Conservation (phyloP, 2,797 vertebrate species). For the Aphelocoma californica region DNA sequence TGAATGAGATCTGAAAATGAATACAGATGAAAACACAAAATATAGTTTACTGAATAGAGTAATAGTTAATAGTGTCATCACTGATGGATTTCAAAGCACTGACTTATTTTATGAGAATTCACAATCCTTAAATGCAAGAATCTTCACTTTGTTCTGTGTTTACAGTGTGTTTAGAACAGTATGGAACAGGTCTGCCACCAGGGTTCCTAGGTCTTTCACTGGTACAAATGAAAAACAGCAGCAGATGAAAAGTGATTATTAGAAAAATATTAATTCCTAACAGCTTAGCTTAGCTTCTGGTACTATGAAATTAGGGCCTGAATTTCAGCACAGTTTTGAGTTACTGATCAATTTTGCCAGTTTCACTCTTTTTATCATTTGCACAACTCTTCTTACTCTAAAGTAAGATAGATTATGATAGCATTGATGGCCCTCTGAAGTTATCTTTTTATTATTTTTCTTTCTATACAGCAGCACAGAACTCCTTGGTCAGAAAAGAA, state of each 20-base stretch:
- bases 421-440: background rate
- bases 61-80: background rate
- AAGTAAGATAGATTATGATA: background rate
- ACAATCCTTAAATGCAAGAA: background rate
- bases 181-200: background rate
- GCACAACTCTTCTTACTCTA: background rate
- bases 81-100: background rate
- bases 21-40: background rate
- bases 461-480: background rate
- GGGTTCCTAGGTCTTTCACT: background rate
- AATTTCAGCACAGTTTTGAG: background rate
- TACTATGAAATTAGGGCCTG: background rate
- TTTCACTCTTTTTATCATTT: background rate
- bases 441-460: background rate
- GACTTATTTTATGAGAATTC: background rate
- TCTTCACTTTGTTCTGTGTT: background rate
- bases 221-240: background rate
- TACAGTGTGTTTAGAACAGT: background rate
- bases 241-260: background rate
- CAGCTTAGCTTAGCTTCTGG: background rate
- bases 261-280: background rate
- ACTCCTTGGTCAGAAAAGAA: background rate
- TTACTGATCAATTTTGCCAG: background rate
- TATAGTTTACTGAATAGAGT: background rate
- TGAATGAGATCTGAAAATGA: background rate